Evolutionary conservation across 2,888 invertebrate species (phyloP).

Genomic region (Mesorhabditis belari): DNA sequence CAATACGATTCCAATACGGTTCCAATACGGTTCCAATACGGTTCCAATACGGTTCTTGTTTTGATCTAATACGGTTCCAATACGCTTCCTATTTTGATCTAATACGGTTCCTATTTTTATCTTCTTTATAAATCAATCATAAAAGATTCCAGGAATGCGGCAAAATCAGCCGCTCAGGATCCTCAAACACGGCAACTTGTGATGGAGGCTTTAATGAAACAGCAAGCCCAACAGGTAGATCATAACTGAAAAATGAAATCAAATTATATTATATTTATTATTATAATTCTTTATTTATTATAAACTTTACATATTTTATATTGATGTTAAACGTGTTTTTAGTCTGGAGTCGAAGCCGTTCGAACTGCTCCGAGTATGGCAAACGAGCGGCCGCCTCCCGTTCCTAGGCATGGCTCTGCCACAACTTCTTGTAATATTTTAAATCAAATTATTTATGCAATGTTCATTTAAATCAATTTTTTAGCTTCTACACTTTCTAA

Average conservation of each 20-base stretch:
- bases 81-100: no score
- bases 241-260: no score
- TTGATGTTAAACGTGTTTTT: background rate
- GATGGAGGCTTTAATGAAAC: background rate
- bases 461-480: background rate
- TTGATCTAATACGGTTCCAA: no score
- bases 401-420: slow-evolving; percentile 5
- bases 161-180: background rate
- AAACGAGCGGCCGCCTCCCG: slow-evolving; percentile 7
- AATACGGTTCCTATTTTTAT: no score
- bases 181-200: background rate
- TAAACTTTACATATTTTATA: background rate
- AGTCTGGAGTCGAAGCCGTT: no score
- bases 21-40: no score
- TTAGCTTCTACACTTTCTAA: background rate
- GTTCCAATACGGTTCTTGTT: no score
- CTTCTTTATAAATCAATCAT: no score
- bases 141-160: background rate
- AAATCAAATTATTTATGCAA: no score
- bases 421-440: background rate
- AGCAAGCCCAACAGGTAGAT: background rate
- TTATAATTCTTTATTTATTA: no score
- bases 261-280: no score
- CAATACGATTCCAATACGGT: no score
- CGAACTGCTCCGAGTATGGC: slow-evolving; percentile 3